Percentiles rank a stretch among this genome's conserved stretches.
These are phyloP conservation scores for Pinctada fucata DNA, from an alignment of 2,888 invertebrate species.

Conservation along the genomic window DNA sequence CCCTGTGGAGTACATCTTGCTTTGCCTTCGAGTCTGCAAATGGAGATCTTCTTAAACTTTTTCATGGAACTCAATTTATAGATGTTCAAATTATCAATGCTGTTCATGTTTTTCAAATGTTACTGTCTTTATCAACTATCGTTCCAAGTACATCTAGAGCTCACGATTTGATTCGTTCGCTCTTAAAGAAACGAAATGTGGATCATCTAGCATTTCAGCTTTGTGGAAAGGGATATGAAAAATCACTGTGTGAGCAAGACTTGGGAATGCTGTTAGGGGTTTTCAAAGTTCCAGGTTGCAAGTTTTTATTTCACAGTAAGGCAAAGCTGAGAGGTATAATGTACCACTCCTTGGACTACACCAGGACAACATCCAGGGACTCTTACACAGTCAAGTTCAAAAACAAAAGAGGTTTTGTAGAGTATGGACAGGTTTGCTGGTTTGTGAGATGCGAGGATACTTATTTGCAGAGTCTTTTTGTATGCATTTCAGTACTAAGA, in stretches of 20 bases:
- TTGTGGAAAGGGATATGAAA: conserved; percentile 16
- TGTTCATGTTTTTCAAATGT: conserved; percentile 28
- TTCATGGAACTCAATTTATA: conserved; percentile 37
- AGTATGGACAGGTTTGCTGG: conserved; percentile 5
- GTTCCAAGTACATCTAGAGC: conserved; percentile 4
- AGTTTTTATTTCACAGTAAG: conserved; percentile 11
- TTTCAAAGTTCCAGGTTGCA: not conserved
- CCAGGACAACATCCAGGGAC: conserved; percentile 7
- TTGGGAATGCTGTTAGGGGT: conserved; percentile 1
- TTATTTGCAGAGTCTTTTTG: conserved; percentile 5
- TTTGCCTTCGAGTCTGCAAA: conserved; percentile 38
- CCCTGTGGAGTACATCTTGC: conserved; percentile 29
- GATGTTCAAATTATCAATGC: conserved; percentile 36
- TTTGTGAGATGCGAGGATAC: not conserved
- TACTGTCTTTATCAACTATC: conserved; percentile 6
- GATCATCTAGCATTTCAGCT: not conserved
- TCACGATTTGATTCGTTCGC: not conserved
- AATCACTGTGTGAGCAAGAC: not conserved
- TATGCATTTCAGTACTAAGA: not conserved
- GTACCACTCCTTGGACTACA: conserved; percentile 8
- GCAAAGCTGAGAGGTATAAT: conserved; percentile 13
- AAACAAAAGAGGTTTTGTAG: conserved; percentile 1
- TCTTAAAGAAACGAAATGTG: not conserved
- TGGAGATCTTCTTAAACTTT: conserved; percentile 35
- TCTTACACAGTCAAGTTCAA: conserved; percentile 11